Base-by-base conservation (phyloP, 2,888 invertebrate species). In the Ceramica pisi region DNA sequence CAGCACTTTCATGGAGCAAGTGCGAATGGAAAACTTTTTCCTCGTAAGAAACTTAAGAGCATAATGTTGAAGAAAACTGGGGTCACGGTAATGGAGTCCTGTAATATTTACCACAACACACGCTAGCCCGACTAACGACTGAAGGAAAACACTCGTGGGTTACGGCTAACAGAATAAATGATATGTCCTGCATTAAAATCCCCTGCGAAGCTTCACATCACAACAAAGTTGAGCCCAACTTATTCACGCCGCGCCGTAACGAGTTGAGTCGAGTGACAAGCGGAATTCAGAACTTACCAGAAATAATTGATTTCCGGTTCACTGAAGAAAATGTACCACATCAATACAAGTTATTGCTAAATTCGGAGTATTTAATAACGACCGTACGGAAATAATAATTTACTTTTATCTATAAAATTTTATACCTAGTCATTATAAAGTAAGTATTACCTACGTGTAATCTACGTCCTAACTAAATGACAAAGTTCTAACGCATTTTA, bases 271-370 rank as follows among this genome's bases (percentile, higher is more conserved):
- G n/a, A n/a, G n/a, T 75, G 69, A 31, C 16, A 46, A 61, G 64
- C 61, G 60, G 82, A 70, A 60, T 50, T 67, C 44, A 1, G 61
- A 64, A 71, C 57, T 64, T 76, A 31, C 10, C 50, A 46, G 44
- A 59, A 62, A 71, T 65, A 53, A 71, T 79, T 63, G 60, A 76
- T 81, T 76, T 81, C 70, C 44, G 70, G 55, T 23, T 50, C 55
- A 67, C 46, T 63, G 62, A 75, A 61, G 59, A 64, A 60, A 80
- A 57, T 57, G 21, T 38, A 14, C 38, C 38, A 55, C 56, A n/a
- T 80, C 50, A 80, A 67, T 67, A 80, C 7, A 80, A 78, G 53
- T 77, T 73, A 72, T 73, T 65, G 14, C 19, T 9, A 53, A 65
- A 53, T 53, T 62, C 10, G 38, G 41, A 61, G 35, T 72, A 12